Base-by-base conservation (phyloP, 2,113 vertebrate genomes). In the Oxyura jamaicensis region DNA sequence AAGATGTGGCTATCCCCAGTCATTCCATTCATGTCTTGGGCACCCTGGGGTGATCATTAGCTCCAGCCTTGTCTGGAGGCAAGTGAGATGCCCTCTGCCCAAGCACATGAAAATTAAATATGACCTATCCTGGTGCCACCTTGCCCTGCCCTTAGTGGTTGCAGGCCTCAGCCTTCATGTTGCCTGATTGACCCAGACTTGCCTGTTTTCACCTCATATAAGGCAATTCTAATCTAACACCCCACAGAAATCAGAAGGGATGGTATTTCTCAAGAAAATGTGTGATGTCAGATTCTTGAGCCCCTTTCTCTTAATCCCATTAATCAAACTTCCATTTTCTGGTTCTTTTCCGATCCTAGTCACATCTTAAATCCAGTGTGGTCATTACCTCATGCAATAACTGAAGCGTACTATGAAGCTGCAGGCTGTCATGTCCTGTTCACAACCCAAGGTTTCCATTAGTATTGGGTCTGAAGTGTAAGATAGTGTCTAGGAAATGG, bases 141-240 rank as follows among this genome's bases (percentile, higher is more conserved):
- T 23, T 84, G 31, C 18, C 39, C 31, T 41, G 53, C 23, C 17
- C 19, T 68, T 25, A 41, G 46, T 19, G n/a, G 26, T 17, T 87
- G 39, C 20, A 84, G 18, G 26, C 22, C 52, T 62, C 56, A 56
- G 17, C 10, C 25, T 28, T 4, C 29, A 36, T 16, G 19, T 36
- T 63, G 39, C 18, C 33, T 33, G 12, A 4, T 19, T 23, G 42
- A 28, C 18, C 25, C 65, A 71, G 17, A 77, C 11, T 46, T 82
- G 13, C 15, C 44, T 66, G 22, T 53, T 60, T 39, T 52, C 48
- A 53, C 14, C 3, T 81, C 0, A 0, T 39, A 1, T 2, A 62
- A 74, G 4, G 77, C 28, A 81, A 62, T 5, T 31, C 25, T 75
- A 21, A 46, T 60, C 33, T 85, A 25, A 59, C 12, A 35, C 33